Evolutionary conservation across 1,140 invertebrate species (phyloP).

Genomic region (Chrysopa pallens): DNA sequence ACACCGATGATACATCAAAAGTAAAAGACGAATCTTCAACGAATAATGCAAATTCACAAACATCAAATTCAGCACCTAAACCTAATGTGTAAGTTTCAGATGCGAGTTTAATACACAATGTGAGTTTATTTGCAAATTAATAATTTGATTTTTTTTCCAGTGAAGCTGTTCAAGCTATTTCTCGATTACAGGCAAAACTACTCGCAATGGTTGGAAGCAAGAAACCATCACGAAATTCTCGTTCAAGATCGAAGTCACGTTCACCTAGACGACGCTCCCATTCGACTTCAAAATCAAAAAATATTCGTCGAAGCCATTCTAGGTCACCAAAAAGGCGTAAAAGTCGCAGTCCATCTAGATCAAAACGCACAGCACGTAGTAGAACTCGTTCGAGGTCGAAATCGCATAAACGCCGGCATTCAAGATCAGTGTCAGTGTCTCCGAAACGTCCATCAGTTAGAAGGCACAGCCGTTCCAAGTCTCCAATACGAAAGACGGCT

Average conservation of each 20-base stretch:
- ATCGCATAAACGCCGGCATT: constrained; percentile 14
- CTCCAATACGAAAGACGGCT: constrained; percentile 22
- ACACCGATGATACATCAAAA: no score
- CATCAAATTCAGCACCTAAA: constrained; percentile 5
- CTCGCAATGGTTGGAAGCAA: constrained; percentile 34
- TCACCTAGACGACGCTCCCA: constrained; percentile 13
- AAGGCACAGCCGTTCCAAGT: constrained; percentile 16
- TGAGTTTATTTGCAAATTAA: not conserved
- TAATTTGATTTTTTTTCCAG: constrained; percentile 7
- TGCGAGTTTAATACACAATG: no score
- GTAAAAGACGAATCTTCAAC: constrained; percentile 21
- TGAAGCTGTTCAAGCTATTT: constrained; percentile 30
- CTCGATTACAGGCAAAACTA: constrained; percentile 35
- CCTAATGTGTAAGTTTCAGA: constrained; percentile 8
- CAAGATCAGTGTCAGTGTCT: constrained; percentile 13
- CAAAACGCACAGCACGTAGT: constrained; percentile 12
- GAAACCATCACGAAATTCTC: constrained; percentile 22
- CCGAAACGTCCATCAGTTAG: constrained; percentile 3
- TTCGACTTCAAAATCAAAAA: constrained; percentile 15
- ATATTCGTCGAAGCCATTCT: constrained; percentile 4
- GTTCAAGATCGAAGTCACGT: constrained; percentile 19
- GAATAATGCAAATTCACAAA: constrained; percentile 19
- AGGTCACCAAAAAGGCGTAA: constrained; percentile 5
- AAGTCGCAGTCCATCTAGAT: constrained; percentile 9
- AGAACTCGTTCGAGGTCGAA: constrained; percentile 13